Percentiles rank a stretch among this genome's conserved stretches.
Evolutionary conservation across 1,140 invertebrate genomes (phyloP).

Genomic region (Ladona fulva): DNA sequence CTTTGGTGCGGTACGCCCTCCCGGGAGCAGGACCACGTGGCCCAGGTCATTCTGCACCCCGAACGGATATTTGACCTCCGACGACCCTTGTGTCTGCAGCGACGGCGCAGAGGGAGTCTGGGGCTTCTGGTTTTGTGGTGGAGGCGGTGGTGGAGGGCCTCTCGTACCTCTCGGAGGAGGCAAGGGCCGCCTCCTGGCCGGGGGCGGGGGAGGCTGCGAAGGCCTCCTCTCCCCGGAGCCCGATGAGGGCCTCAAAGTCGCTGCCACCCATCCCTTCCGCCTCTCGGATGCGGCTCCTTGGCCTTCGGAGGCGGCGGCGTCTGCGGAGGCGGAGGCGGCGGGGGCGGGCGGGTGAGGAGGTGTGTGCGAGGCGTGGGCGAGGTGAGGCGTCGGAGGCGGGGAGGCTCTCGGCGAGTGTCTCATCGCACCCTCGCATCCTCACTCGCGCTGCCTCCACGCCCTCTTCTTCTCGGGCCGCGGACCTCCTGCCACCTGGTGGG

Average conservation of each 20-base stretch:
- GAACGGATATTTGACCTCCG: conserved; percentile 34
- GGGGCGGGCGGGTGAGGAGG: too few species aligned
- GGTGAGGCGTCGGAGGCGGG: not conserved
- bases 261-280: not conserved
- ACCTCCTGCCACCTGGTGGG: not conserved
- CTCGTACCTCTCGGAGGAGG: too few species aligned
- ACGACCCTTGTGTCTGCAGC: conserved; percentile 15
- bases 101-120: too few species aligned
- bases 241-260: not conserved
- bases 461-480: not conserved
- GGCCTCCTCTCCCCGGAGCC: not conserved
- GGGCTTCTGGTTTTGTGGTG: not conserved
- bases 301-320: not conserved
- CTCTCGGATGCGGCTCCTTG: not conserved
- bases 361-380: not conserved
- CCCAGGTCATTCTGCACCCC: conserved; percentile 37
- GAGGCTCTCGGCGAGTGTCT: not conserved
- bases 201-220: not conserved
- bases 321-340: not conserved
- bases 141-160: conserved; percentile 11
- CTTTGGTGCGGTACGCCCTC: not conserved
- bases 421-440: not conserved
- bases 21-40: conserved; percentile 27
- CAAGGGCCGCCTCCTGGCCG: not conserved
- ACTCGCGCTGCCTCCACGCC: not conserved